phyloP scores from a whole-genome alignment of 2,797 vertebrate species.

The Squalus acanthias region DNA sequence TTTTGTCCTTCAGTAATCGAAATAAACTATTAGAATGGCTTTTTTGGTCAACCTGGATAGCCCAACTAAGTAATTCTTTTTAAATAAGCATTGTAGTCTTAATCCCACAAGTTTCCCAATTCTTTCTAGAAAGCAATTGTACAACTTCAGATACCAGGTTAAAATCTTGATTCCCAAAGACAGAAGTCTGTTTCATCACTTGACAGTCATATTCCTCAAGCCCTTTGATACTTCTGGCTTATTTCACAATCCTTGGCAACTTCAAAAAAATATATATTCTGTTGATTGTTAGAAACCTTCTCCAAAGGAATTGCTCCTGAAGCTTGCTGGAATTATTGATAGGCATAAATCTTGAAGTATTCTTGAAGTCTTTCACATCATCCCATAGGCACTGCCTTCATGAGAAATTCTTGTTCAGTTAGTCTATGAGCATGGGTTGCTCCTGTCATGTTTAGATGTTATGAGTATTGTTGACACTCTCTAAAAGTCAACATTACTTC shows the following conservation, averaged over 20 bases:
- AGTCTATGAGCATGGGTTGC: slow-evolving; percentile 42
- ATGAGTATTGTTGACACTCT: slow-evolving; percentile 28
- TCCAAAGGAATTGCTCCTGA: slow-evolving; percentile 46
- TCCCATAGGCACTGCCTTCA: slow-evolving; percentile 51
- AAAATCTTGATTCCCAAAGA: slow-evolving; percentile 43
- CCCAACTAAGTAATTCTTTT: neutral
- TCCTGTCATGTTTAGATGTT: slow-evolving; percentile 18
- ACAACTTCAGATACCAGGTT: neutral
- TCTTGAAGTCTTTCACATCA: slow-evolving; percentile 36
- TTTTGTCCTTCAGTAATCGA: neutral
- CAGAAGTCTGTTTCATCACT: slow-evolving; percentile 48
- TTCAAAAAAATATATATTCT: slow-evolving; percentile 41
- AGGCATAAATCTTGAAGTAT: neutral
- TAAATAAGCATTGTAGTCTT: neutral
- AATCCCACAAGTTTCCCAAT: neutral
- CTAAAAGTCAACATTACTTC: slow-evolving; percentile 52
- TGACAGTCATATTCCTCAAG: neutral
- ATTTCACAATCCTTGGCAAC: slow-evolving; percentile 51
- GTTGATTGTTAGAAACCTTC: slow-evolving; percentile 47
- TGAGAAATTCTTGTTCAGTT: slow-evolving; percentile 58
- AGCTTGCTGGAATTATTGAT: slow-evolving; percentile 13
- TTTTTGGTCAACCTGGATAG: neutral
- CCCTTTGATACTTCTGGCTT: slow-evolving; percentile 48
- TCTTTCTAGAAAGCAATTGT: neutral
- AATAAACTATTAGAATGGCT: neutral